Conservation (phyloP, 1,140 invertebrate species). For the Ostrea edulis region DNA sequence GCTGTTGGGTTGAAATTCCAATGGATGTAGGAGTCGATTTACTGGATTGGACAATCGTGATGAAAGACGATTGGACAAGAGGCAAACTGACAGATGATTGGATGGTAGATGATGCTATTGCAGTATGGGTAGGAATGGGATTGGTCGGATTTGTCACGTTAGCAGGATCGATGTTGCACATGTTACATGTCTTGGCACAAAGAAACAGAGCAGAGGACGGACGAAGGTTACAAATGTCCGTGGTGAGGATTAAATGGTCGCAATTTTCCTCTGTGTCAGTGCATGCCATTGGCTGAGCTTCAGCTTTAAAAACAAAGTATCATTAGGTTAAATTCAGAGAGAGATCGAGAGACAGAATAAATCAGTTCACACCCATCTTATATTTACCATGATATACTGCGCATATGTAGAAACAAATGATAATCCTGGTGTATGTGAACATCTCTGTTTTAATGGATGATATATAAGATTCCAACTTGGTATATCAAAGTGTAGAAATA, state of each 20-base stretch:
- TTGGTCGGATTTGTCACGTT: slow-evolving; percentile 21
- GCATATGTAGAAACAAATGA: background rate
- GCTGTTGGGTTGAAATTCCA: background rate
- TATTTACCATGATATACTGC: background rate
- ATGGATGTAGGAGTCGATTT: background rate
- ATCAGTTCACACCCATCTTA: background rate
- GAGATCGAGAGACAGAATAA: too few species aligned
- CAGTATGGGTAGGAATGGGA: background rate
- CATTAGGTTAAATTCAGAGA: too few species aligned
- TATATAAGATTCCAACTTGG: too few species aligned
- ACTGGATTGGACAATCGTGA: background rate
- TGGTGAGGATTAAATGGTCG: background rate
- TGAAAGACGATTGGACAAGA: background rate
- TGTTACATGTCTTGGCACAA: slow-evolving; percentile 29
- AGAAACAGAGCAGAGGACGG: slow-evolving; percentile 4
- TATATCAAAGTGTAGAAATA: background rate
- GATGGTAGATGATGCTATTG: background rate
- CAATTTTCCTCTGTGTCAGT: slow-evolving; percentile 35
- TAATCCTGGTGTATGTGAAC: background rate
- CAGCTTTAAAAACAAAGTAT: background rate
- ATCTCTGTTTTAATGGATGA: background rate
- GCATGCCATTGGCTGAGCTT: background rate
- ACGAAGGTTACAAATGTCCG: slow-evolving; percentile 21
- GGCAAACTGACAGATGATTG: background rate
- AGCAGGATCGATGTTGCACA: slow-evolving; percentile 11